Evolutionary conservation across 2,113 vertebrate genomes (phyloP), one percentile per base, ranked within the genome.

Genomic region (Sakesphorus luctuosus): DNA sequence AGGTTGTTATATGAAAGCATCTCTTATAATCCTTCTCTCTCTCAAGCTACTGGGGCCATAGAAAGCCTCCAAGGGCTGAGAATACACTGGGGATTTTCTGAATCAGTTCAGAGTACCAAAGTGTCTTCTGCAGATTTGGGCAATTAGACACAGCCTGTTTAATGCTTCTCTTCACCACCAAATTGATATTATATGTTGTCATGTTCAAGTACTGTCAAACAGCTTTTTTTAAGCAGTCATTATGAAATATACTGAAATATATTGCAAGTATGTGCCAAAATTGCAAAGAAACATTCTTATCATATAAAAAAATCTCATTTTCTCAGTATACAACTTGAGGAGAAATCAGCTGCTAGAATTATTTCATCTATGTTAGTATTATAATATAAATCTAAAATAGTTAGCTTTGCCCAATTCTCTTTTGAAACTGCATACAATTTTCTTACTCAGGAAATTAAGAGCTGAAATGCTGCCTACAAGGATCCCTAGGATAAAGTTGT

Each of bases 1-100:
- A 25, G 36, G 20, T 44, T 86, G 74, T 92, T 84, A 87, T 79
- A 44, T 94, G 77, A 87, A 94, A 96, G 66, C 28, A 81, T 40
- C 66, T 78, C 73, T 91, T 55, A 71, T 10, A 84, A 67, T 90
- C 89, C 69, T 74, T 44, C 5, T 81, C 55, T 71, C 19, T 63
- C 43, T 82, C 40, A 53, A 95, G 43, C 7, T 11, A 62, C 31
- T 78, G 33, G 15, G 40, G 52, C 35, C 43, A 43, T 3, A 81
- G 62, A 33, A 11, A 84, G 29, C 18, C 53, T 81, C 20, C 33
- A 40, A 73, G 35, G 75, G 44, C 53, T 43, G 58, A 89, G 58
- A 92, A 58, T 38, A 33, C 17, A 46, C 43, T 69, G 36, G 35
- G 63, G 43, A 28, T 33, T 85, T 94, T 14, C 49, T 89, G 49